These are phyloP conservation scores for Palythoa caribaeorum DNA, from an alignment of 92 coral and sea anemone genomes.

Conservation along the genomic window DNA sequence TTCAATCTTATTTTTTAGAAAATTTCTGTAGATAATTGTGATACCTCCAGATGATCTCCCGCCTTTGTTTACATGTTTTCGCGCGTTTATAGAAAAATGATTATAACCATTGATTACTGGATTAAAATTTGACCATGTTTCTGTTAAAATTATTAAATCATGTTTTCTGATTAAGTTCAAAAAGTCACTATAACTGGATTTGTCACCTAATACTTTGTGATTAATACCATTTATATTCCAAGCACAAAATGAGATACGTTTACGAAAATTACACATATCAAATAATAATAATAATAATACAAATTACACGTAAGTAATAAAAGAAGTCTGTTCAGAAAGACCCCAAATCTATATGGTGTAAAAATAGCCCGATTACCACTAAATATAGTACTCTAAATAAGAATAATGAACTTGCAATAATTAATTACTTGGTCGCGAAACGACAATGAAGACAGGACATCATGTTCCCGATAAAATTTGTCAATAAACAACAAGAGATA, in stretches of 20 bases:
- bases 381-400: no score
- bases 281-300: not conserved
- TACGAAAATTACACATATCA: conserved; percentile 26
- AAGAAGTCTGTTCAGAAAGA: no score
- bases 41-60: conserved; percentile 50
- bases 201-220: conserved; percentile 36
- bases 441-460: no score
- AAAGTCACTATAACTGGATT: conserved; percentile 43
- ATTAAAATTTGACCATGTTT: conserved; percentile 39
- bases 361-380: no score
- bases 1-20: conserved; percentile 14
- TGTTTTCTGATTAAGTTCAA: not conserved
- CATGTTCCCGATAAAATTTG: no score
- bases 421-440: no score
- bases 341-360: no score
- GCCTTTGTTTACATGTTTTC: not conserved
- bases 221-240: conserved; percentile 53
- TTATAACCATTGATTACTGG: conserved; percentile 8
- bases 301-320: no score
- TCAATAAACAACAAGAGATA: conserved; percentile 9
- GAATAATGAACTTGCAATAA: no score
- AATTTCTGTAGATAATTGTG: conserved; percentile 31
- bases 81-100: conserved; percentile 4
- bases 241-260: conserved; percentile 37
- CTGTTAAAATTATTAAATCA: conserved; percentile 47